phyloP scores from a whole-genome alignment of 2,797 vertebrate species.

The Argyrosomus regius region DNA sequence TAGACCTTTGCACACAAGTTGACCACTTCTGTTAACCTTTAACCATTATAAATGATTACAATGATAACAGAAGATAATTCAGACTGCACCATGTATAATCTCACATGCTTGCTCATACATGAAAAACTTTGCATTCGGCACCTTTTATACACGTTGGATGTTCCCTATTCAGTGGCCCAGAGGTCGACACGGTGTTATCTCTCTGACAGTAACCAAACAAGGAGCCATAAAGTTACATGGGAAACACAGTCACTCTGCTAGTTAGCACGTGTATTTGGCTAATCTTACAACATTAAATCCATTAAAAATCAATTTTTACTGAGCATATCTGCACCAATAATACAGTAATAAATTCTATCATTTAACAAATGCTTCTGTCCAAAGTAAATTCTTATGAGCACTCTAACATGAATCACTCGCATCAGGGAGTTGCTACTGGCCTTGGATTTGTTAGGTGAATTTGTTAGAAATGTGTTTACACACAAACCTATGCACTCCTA shows the following conservation, averaged over 20 bases:
- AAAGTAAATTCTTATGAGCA: too few relatives aligned
- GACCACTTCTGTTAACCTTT: conserved; percentile 76
- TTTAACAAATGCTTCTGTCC: background rate
- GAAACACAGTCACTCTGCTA: background rate
- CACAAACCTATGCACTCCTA: conserved; percentile 34
- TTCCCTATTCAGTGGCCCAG: conserved; percentile 19
- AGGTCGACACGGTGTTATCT: conserved; percentile 38
- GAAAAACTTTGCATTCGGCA: conserved; percentile 31
- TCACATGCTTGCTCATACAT: conserved; percentile 30
- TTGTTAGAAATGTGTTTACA: conserved; percentile 55
- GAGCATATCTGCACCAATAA: background rate
- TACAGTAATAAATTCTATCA: too few relatives aligned
- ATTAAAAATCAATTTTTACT: background rate
- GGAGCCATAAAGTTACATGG: conserved; percentile 9
- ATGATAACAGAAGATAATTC: conserved; percentile 60
- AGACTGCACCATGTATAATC: conserved; percentile 56
- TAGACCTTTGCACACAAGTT: conserved; percentile 78
- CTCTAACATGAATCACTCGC: too few relatives aligned
- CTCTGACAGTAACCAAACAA: conserved; percentile 24
- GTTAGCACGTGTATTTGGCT: background rate
- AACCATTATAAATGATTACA: conserved; percentile 77
- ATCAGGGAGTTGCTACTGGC: conserved; percentile 13
- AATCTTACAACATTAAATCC: background rate
- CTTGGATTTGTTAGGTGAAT: conserved; percentile 54
- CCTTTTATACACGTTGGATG: conserved; percentile 35